A percentile compares a stretch with the other conserved stretches of the same genome.
Conservation (phyloP, 2,113 vertebrate genomes). For the Cyrtonyx montezumae region DNA sequence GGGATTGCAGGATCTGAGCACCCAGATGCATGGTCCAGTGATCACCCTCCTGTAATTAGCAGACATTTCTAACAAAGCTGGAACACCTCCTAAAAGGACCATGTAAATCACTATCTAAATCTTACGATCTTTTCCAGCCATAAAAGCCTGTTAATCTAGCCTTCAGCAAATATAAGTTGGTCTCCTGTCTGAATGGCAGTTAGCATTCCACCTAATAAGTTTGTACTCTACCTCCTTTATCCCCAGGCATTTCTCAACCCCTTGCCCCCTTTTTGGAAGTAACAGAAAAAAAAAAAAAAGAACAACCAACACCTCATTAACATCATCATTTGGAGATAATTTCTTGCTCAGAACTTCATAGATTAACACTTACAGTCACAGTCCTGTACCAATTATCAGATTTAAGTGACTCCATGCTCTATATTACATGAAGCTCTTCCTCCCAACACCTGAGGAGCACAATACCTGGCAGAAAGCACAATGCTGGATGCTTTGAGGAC, state of each 20-base stretch:
- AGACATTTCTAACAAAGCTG: neutral
- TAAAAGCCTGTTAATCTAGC: neutral
- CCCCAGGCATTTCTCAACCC: constrained; percentile 41
- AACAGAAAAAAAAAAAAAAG: too few species aligned
- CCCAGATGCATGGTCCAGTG: neutral
- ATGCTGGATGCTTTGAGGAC: neutral
- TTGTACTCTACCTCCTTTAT: constrained; percentile 29
- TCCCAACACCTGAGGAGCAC: neutral
- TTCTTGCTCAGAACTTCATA: constrained; percentile 3
- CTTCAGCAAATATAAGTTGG: neutral
- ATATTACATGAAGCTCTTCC: neutral
- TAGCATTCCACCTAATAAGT: constrained; percentile 49
- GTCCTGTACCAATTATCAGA: neutral
- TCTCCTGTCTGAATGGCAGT: constrained; percentile 16
- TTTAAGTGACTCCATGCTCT: neutral
- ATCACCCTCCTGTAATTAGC: neutral
- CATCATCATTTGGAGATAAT: constrained; percentile 24
- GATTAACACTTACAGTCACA: constrained; percentile 10
- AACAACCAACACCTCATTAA: constrained; percentile 8
- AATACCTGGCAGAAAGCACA: neutral
- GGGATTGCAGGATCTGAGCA: neutral
- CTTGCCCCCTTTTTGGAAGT: too few species aligned
- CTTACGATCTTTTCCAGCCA: neutral
- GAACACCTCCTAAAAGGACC: neutral
- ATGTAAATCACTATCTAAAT: neutral